Evolutionary conservation across 2,888 invertebrate genomes (phyloP).

Genomic region (Phymatocera aterrima): DNA sequence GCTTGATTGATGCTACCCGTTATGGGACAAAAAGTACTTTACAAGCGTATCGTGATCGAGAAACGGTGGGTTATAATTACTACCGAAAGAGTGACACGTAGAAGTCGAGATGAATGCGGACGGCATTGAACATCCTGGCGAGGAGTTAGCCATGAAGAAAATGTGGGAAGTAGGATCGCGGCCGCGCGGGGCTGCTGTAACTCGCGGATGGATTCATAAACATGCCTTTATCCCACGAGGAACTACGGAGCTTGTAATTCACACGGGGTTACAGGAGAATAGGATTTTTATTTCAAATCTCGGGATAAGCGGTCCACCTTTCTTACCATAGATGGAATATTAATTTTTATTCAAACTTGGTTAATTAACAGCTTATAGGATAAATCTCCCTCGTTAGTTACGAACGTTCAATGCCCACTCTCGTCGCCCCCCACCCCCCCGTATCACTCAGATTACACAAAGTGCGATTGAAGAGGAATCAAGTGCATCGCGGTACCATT

Average conservation of each 20-base stretch:
- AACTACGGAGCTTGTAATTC: constrained; percentile 58
- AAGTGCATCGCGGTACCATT: no score
- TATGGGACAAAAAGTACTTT: no score
- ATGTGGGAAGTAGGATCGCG: constrained; percentile 35
- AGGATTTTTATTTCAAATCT: constrained; percentile 49
- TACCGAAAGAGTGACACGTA: constrained; percentile 16
- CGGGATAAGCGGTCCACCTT: not conserved
- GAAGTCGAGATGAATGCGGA: not conserved
- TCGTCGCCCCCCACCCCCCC: not conserved
- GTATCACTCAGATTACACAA: constrained; percentile 1
- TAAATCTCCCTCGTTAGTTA: not conserved
- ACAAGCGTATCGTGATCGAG: not conserved
- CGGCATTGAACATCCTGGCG: not conserved
- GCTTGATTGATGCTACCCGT: no score
- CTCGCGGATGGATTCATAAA: constrained; percentile 54
- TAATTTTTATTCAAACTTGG: constrained; percentile 37
- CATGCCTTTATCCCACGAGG: constrained; percentile 55
- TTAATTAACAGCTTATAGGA: constrained; percentile 40
- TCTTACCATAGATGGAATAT: constrained; percentile 46
- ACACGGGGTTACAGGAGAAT: constrained; percentile 59
- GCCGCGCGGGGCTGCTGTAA: no score
- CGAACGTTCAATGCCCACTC: not conserved
- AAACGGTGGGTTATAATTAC: constrained; percentile 22
- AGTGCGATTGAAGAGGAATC: not conserved
- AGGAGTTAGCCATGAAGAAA: constrained; percentile 18